Base-by-base conservation (phyloP, 1,140 invertebrate species). In the Lamellibrachia luymesi region DNA sequence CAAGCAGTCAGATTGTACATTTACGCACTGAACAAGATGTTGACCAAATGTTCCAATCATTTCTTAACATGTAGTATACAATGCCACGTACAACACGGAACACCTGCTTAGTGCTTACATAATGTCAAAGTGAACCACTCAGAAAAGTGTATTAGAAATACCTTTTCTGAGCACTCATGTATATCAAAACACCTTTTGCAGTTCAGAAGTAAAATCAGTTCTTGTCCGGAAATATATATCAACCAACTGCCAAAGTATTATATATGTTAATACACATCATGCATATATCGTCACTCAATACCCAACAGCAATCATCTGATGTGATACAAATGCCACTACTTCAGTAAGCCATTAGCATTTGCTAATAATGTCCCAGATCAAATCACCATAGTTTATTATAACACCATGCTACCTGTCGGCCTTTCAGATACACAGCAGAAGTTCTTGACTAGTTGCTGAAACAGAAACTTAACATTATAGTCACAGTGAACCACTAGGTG, bases 351-450 rank as follows among this genome's bases (percentile, higher is more conserved):
- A 80, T 22, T 80, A 22, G 4, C 25, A 80, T 22, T 80, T 80
- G 25, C 64, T 80, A 80, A 80, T 22, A 10, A 80, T 80, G 1
- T 80, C 64, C 25, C 25, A 22, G 64, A 80, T 80, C 64, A 80
- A 80, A 80, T 22, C 64, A 80, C 13, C 64, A 80, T 80, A 17
- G 38, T 38, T 38, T 80, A 4, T 56, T 80, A 17, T 17, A 80
- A 80, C 64, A 80, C 64, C 64, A 80, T 80, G 64, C 64, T 80
- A 80, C 64, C 64, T 80, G 64, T 80, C 64, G 64, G 64, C 64
- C 64, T 80, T 22, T 80, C 64, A 80, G 8, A 80, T 80, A 80
- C 64, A 80, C 64, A 80, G 64, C 64, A 80, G 64, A 80, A 80
- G 64, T 80, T 80, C 6, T 80, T 80, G 64, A 80, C 64, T 80